phyloP scores from a whole-genome alignment of 2,888 invertebrate genomes.

The Noctua fimbriata region DNA sequence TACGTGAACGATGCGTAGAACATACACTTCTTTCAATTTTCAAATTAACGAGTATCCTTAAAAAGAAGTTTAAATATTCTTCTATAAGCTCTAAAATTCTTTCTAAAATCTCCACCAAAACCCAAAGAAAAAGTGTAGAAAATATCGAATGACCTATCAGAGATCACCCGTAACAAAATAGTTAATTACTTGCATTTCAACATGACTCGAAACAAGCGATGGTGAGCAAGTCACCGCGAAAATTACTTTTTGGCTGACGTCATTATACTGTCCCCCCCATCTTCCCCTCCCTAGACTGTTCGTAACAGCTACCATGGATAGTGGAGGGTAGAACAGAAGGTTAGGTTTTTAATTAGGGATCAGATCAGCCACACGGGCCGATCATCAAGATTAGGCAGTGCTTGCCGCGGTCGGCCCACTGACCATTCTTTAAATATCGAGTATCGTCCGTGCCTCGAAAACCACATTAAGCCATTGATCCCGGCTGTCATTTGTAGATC shows the following conservation, averaged over 20 bases:
- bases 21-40: neutral
- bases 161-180: conserved; percentile 70
- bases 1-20: neutral
- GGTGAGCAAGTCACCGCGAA: conserved; percentile 80
- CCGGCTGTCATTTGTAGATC: neutral
- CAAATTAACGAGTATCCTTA: neutral
- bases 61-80: neutral
- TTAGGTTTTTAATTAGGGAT: neutral
- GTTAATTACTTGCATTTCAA: conserved; percentile 75
- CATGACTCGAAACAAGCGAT: conserved; percentile 67
- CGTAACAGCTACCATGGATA: conserved; percentile 29
- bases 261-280: conserved; percentile 73
- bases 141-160: conserved; percentile 46
- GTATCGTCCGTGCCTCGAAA: neutral
- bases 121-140: conserved; percentile 20
- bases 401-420: neutral
- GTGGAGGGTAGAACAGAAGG: conserved; percentile 45
- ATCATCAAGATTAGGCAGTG: neutral
- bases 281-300: conserved; percentile 41
- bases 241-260: conserved; percentile 83
- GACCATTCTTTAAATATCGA: neutral
- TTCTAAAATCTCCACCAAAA: neutral
- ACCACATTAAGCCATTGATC: neutral
- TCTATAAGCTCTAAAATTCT: neutral
- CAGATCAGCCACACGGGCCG: neutral